A percentile compares a stretch with the other conserved stretches of the same genome.
Evolutionary conservation across 2,797 vertebrate species (phyloP).

Genomic region (Silurus aristotelis): DNA sequence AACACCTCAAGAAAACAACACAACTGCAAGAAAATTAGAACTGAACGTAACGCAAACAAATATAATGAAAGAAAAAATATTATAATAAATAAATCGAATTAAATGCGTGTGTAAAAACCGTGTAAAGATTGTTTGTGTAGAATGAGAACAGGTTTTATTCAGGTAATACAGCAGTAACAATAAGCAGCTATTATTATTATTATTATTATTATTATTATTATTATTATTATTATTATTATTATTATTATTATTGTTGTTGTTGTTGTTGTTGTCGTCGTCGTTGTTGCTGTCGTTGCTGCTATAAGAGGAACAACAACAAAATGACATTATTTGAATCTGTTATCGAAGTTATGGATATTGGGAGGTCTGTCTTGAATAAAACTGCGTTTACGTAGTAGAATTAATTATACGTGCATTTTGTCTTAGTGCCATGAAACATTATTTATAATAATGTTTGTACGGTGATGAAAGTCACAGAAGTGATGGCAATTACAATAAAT

Average conservation of each 20-base stretch:
- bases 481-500: not conserved
- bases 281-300: not conserved
- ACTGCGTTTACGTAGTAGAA: not conserved
- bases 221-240: slow-evolving; percentile 15
- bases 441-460: not conserved
- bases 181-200: not conserved
- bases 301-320: not conserved
- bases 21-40: not conserved
- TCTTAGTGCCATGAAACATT: not conserved
- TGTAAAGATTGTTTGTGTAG: not conserved
- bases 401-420: not conserved
- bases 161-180: too few species aligned
- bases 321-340: not conserved
- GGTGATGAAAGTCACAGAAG: not conserved
- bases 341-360: not conserved
- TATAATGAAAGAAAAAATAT: not conserved
- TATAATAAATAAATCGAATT: not conserved
- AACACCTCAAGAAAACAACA: not conserved
- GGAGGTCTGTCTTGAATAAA: not conserved
- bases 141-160: not conserved
- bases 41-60: not conserved
- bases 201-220: slow-evolving; percentile 36
- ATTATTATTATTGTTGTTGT: not conserved
- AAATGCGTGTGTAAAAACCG: not conserved
- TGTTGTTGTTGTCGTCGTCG: not conserved